Evolutionary conservation across 2,113 vertebrate species (phyloP).

Genomic region (Psophia crepitans): DNA sequence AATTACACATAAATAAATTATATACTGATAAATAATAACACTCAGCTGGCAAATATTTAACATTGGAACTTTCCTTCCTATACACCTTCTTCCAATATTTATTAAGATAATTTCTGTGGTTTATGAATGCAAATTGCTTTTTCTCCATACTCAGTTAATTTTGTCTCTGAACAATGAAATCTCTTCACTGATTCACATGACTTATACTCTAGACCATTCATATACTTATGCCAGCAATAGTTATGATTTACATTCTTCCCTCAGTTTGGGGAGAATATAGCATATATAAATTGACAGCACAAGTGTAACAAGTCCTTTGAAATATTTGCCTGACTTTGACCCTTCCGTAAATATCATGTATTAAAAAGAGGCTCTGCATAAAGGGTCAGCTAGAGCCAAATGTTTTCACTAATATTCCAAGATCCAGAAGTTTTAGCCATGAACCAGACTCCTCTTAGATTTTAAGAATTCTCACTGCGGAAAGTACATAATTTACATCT

Average conservation of each 20-base stretch:
- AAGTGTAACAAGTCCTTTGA: neutral
- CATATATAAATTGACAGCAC: neutral
- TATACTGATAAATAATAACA: slow-evolving; percentile 35
- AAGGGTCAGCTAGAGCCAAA: neutral
- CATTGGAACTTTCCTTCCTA: neutral
- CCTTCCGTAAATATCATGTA: neutral
- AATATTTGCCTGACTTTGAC: neutral
- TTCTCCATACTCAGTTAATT: neutral
- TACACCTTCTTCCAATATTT: neutral
- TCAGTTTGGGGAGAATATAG: neutral
- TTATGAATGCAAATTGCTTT: neutral
- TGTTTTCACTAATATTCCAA: neutral
- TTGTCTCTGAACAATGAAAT: neutral
- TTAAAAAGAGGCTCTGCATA: neutral
- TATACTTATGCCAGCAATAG: neutral
- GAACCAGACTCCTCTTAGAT: neutral
- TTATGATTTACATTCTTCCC: neutral
- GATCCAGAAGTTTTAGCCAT: neutral
- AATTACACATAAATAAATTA: slow-evolving; percentile 37
- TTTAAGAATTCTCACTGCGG: neutral
- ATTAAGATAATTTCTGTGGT: neutral
- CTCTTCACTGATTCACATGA: neutral
- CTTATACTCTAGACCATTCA: neutral
- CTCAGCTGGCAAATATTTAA: slow-evolving; percentile 23
- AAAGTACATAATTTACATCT: neutral